Evolutionary conservation across 2,113 vertebrate species (phyloP).

Genomic region (Aptenodytes patagonicus): DNA sequence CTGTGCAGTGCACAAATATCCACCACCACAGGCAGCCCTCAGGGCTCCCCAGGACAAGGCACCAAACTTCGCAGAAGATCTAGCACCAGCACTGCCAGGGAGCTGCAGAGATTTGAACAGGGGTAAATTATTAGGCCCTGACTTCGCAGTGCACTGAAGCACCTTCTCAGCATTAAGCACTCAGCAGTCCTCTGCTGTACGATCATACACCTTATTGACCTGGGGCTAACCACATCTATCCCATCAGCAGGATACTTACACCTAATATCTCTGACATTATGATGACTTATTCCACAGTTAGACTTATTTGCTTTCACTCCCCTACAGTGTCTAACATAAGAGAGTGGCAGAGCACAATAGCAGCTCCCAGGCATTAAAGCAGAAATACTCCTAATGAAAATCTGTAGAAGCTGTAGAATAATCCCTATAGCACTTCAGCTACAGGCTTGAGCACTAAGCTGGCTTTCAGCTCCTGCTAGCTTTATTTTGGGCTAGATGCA

Average conservation of each 20-base stretch:
- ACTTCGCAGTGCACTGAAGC: neutral
- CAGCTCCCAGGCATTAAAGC: neutral
- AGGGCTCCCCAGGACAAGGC: neutral
- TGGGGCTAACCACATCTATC: neutral
- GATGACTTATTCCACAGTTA: constrained; percentile 10
- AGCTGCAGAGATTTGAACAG: neutral
- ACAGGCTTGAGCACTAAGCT: neutral
- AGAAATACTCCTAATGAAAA: neutral
- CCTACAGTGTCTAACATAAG: neutral
- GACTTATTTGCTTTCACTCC: constrained; percentile 4
- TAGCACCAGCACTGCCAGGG: neutral
- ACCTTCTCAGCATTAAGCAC: neutral
- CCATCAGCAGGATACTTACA: constrained; percentile 12
- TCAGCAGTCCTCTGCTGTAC: neutral
- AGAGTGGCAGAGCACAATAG: neutral
- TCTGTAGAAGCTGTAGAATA: neutral
- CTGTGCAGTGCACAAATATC: neutral
- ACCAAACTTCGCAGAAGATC: neutral
- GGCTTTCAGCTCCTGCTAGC: neutral
- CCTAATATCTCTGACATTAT: neutral
- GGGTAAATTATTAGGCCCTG: neutral
- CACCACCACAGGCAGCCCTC: neutral
- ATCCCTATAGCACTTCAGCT: neutral
- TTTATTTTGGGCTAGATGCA: neutral
- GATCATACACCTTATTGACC: neutral